Base-by-base conservation (phyloP, 2,888 invertebrate species). In the Tricholauxania praeusta region DNA sequence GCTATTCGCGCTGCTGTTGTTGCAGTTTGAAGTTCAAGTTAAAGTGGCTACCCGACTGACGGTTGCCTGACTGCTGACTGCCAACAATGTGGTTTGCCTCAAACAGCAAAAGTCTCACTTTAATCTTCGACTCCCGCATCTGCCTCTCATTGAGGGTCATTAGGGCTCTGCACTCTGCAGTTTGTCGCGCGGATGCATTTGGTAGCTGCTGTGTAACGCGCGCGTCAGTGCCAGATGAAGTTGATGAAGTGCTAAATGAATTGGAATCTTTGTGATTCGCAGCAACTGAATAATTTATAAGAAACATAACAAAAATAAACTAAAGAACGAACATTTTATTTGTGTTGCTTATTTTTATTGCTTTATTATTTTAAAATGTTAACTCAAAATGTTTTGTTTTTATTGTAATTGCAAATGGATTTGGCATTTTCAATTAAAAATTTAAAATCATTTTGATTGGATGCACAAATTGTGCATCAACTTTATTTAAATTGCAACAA, bases 181-280 rank as follows among this genome's bases (percentile, higher is more conserved):
- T 39, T 39, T 39, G 39, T 39, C 39, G 39, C 10, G 39, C 59
- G 17, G 59, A 15, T 19, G 17, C 22, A 22, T 22, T 59, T 19
- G 6, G n/a, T 28, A 19, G 17, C 22, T n/a, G 14, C 28, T 22
- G 12, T 59, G 39, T 39, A 39, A 28, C 51, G 15, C 47, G 57
- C 14, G 28, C n/a, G 39, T 39, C 71, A 19, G 51, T 59, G 60
- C 65, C 66, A 53, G 47, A 39, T 64, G 64, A n/a, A 71, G 64
- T 64, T 71, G 66, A 59, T 66, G 72, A 66, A 72, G 66, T 72
- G 66, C 66, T 66, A 72, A 72, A 72, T 72, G 66, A 66, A 72
- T 72, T 59, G 72, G 53, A 72, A 72, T 72, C 72, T 66, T 72
- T 72, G 72, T 66, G 17, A 63, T 66, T 59, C 52, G 52, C 49